phyloP scores from a whole-genome alignment of 2,797 vertebrate species.

The Muraenolepis orangiensis region DNA sequence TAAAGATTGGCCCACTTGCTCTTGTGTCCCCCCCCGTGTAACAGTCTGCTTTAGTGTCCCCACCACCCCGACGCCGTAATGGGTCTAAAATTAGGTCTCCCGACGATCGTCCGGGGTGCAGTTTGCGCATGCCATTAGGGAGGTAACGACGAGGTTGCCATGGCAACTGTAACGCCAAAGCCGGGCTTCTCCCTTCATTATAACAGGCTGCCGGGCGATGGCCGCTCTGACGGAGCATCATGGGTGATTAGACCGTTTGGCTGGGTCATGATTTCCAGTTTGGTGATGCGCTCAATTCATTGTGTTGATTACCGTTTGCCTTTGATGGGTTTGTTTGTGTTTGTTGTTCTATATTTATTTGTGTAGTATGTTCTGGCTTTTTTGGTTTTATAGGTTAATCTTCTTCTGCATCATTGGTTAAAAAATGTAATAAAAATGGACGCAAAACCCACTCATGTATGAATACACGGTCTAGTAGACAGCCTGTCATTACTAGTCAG shows the following conservation, averaged over 20 bases:
- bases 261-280: constrained; percentile 50
- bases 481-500: background rate
- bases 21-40: constrained; percentile 31
- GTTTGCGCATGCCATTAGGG: constrained; percentile 57
- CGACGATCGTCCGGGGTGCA: constrained; percentile 50
- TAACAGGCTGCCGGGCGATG: constrained; percentile 38
- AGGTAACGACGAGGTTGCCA: constrained; percentile 63
- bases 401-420: background rate
- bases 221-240: constrained; percentile 51
- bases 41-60: constrained; percentile 34
- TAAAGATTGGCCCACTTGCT: constrained; percentile 10
- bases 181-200: constrained; percentile 47
- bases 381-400: background rate
- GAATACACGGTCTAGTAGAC: background rate
- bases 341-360: background rate
- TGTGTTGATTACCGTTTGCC: constrained; percentile 20
- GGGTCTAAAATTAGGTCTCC: constrained; percentile 62
- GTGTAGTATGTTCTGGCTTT: background rate
- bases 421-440: background rate
- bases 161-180: constrained; percentile 71
- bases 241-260: constrained; percentile 52
- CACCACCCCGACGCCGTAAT: constrained; percentile 19
- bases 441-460: background rate
- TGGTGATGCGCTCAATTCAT: constrained; percentile 33
- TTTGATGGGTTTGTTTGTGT: constrained; percentile 12